Conservation (phyloP, 2,113 vertebrate species). For the Gracilinanus agilis region DNA sequence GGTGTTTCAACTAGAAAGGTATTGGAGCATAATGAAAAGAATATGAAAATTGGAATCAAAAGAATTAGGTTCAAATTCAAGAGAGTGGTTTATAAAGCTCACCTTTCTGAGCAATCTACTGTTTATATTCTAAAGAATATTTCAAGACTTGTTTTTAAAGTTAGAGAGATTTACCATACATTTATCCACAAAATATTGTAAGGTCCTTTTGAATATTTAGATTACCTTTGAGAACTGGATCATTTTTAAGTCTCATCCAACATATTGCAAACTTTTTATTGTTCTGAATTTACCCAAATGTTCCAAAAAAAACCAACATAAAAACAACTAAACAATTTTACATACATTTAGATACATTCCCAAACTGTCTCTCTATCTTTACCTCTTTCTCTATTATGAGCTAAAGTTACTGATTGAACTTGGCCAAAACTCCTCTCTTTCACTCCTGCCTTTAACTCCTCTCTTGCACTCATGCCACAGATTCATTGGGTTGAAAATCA, state of each 20-base stretch:
- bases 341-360: background rate
- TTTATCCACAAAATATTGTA: background rate
- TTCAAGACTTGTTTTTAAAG: background rate
- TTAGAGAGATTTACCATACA: background rate
- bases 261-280: background rate
- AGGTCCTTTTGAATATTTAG: background rate
- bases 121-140: background rate
- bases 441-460: background rate
- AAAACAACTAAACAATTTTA: background rate
- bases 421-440: background rate
- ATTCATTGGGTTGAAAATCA: background rate
- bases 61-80: background rate
- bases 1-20: background rate
- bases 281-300: background rate
- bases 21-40: too few relatives aligned
- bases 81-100: background rate
- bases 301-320: background rate
- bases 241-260: background rate
- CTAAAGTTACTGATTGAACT: background rate
- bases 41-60: background rate
- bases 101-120: background rate
- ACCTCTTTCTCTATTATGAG: background rate
- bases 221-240: background rate
- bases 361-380: background rate
- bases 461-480: background rate